These are phyloP conservation scores for Drosophila eohydei DNA, from an alignment of 2,888 invertebrate species.

Conservation along the genomic window DNA sequence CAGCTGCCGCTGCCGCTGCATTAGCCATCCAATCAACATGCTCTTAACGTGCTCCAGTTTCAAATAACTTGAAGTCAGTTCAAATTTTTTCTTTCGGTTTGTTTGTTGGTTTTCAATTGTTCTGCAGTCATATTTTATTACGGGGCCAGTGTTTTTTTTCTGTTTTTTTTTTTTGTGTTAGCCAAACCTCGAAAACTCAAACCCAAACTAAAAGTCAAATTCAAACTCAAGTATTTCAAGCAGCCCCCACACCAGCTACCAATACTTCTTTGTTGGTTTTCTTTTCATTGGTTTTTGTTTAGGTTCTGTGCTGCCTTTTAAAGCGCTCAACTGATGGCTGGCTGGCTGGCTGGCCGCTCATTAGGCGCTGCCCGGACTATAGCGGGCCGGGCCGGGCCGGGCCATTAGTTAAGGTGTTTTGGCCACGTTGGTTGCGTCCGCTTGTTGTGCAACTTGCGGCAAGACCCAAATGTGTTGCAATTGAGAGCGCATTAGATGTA, in stretches of 20 bases:
- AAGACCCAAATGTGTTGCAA: slow-evolving; percentile 68
- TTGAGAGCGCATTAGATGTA: slow-evolving; percentile 68
- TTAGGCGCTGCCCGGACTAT: slow-evolving; percentile 59
- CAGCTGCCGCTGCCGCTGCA: slow-evolving; percentile 29
- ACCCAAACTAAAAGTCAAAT: slow-evolving; percentile 58
- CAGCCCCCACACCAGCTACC: slow-evolving; percentile 33
- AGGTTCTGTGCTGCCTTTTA: slow-evolving; percentile 70
- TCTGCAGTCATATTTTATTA: slow-evolving; percentile 68
- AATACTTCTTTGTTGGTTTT: slow-evolving; percentile 52
- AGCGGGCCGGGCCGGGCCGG: slow-evolving; percentile 27
- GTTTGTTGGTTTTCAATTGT: slow-evolving; percentile 51
- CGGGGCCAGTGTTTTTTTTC: slow-evolving; percentile 42
- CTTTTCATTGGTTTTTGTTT: slow-evolving; percentile 36
- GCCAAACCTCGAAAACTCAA: slow-evolving; percentile 52
- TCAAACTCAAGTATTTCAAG: slow-evolving; percentile 67
- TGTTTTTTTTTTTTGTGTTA: neutral
- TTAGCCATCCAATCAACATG: slow-evolving; percentile 48
- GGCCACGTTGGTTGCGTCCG: slow-evolving; percentile 64
- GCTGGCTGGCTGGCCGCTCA: slow-evolving; percentile 68
- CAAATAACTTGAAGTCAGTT: slow-evolving; percentile 46
- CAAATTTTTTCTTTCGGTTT: slow-evolving; percentile 15
- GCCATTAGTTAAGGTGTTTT: slow-evolving; percentile 74
- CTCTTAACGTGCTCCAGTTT: slow-evolving; percentile 59
- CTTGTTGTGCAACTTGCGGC: slow-evolving; percentile 61
- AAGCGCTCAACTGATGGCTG: slow-evolving; percentile 57